Evolutionary conservation across 1,140 invertebrate genomes (phyloP).

Genomic region (Drusus annulatus): DNA sequence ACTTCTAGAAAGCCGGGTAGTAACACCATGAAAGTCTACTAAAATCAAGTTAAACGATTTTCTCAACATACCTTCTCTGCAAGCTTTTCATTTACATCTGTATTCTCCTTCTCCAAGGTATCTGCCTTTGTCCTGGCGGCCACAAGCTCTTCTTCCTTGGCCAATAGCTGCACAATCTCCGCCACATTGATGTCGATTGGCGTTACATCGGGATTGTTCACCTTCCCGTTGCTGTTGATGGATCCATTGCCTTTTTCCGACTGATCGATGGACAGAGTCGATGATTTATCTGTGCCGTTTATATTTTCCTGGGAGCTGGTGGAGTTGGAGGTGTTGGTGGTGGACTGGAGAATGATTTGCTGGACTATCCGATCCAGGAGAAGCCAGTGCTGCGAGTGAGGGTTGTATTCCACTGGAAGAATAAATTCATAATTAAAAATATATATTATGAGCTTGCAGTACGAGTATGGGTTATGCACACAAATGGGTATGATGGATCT

Average conservation of each 20-base stretch:
- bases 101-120: constrained; percentile 91
- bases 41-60: neutral
- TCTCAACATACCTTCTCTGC: constrained; percentile 80
- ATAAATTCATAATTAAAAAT: neutral
- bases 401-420: constrained; percentile 69
- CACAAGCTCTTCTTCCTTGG: constrained; percentile 94
- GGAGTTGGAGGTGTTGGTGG: constrained; percentile 65
- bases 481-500: too few species aligned
- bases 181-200: constrained; percentile 93
- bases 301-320: constrained; percentile 57
- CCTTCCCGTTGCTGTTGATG: constrained; percentile 59
- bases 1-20: too few species aligned
- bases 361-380: constrained; percentile 96
- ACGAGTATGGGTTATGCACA: too few species aligned
- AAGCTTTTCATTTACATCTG: constrained; percentile 86
- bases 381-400: constrained; percentile 92
- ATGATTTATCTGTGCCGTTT: constrained; percentile 53
- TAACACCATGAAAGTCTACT: too few species aligned
- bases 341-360: constrained; percentile 92
- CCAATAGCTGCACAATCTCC: constrained; percentile 90
- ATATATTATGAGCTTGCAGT: too few species aligned
- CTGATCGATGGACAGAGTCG: constrained; percentile 55
- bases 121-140: constrained; percentile 90
- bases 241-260: constrained; percentile 54
- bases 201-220: constrained; percentile 86